These are phyloP conservation scores for Microcebus jonahi DNA, from an alignment of 2,113 vertebrate species.

Conservation along the genomic window DNA sequence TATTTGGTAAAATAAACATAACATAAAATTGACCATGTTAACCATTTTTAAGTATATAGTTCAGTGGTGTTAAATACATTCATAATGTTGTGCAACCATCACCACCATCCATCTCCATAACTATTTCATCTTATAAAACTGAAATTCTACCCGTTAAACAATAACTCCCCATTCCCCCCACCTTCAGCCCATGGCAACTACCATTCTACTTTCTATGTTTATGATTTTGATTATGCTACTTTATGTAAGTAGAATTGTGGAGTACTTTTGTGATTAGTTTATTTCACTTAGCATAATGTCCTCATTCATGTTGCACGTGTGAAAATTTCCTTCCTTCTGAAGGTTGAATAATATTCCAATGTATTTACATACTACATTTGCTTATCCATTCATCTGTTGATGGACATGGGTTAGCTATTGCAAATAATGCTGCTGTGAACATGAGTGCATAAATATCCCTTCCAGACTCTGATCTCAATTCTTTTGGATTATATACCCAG, in stretches of 20 bases:
- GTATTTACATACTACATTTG: background rate
- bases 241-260: background rate
- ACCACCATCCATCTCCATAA: background rate
- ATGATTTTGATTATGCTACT: background rate
- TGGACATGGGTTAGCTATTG: background rate
- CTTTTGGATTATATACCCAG: background rate
- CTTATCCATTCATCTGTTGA: background rate
- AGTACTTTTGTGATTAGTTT: background rate
- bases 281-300: background rate
- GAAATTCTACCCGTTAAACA: background rate
- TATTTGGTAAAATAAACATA: background rate
- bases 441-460: background rate
- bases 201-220: background rate
- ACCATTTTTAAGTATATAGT: background rate
- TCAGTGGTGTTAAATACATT: background rate
- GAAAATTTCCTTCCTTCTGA: background rate
- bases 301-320: background rate
- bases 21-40: background rate
- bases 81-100: background rate
- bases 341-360: background rate
- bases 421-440: background rate
- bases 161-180: background rate
- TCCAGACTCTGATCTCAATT: background rate
- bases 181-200: background rate
- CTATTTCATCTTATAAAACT: background rate